phyloP scores from a whole-genome alignment of 2,888 invertebrate genomes.

The Eulithis testata region DNA sequence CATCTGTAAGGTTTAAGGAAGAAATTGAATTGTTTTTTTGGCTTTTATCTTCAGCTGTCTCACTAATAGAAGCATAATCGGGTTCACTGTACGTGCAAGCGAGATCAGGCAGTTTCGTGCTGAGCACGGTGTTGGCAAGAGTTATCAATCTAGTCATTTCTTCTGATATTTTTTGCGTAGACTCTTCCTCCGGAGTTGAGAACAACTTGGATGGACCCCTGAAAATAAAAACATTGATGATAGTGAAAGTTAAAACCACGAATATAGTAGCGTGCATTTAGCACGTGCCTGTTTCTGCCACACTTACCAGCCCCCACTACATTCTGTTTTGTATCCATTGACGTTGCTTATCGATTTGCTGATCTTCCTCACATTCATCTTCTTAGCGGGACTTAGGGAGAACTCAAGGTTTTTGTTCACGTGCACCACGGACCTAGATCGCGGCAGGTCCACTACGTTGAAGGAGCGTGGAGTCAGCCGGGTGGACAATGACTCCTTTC shows the following conservation, averaged over 20 bases:
- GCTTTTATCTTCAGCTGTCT: slow-evolving; percentile 44
- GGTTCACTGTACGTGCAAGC: slow-evolving; percentile 60
- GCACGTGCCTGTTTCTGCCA: not conserved
- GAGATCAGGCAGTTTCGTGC: slow-evolving; percentile 77
- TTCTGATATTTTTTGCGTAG: slow-evolving; percentile 68
- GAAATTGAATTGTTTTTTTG: slow-evolving; percentile 49
- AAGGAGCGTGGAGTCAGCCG: slow-evolving; percentile 53
- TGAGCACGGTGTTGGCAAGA: slow-evolving; percentile 79
- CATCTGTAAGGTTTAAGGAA: slow-evolving; percentile 55
- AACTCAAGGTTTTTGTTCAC: slow-evolving; percentile 71
- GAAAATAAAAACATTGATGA: slow-evolving; percentile 40
- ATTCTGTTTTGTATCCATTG: slow-evolving; percentile 67
- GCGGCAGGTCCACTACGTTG: slow-evolving; percentile 67
- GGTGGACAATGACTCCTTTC: slow-evolving; percentile 48
- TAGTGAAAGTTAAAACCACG: not conserved
- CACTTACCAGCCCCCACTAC: slow-evolving; percentile 63
- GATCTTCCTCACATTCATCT: slow-evolving; percentile 70
- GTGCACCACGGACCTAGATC: slow-evolving; percentile 73
- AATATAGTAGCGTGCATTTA: not conserved
- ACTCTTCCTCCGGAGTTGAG: slow-evolving; percentile 65
- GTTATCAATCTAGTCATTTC: slow-evolving; percentile 77
- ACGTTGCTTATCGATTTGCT: slow-evolving; percentile 79
- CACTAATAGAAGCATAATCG: slow-evolving; percentile 39
- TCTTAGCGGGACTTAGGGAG: slow-evolving; percentile 60
- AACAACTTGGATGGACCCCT: slow-evolving; percentile 73